Base-by-base conservation (phyloP, 2,113 vertebrate species). In the Alectura lathami region DNA sequence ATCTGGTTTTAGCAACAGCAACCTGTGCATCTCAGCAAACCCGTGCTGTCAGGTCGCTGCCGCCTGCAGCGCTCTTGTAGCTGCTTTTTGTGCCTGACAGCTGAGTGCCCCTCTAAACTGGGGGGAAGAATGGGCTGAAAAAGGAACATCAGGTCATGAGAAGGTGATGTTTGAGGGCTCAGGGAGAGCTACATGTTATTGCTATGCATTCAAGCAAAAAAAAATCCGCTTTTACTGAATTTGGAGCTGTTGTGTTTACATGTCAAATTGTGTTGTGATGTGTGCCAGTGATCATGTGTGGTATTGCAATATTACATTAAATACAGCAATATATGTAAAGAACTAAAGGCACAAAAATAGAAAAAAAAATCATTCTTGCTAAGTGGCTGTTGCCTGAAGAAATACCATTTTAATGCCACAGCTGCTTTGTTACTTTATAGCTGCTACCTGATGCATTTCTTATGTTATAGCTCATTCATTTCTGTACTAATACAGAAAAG, bases 1-100 rank as follows among this genome's bases (percentile, higher is more conserved):
- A 94, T 93, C 92, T 69, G 47, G 76, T 88, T 93, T 89, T 94
- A 96, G 68, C 88, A 81, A 48, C 63, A 70, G 69, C 70, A 73
- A 26, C 45, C 48, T 87, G 57, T 59, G 7, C 0, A 9, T 86
- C 84, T 51, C 56, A 26, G 42, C 50, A 63, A 56, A n/a, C 13
- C 1, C 4, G 2, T 26, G 48, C 68, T 79, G 42, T 60, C 53
- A n/a, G 78, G 60, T 90, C 75, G 18, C 45, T 70, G 9, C 26
- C 64, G n/a, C 76, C 60, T n/a, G 45, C 32, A 29, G 48, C 3
- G 0, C 30, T 73, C 89, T 67, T 94, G 0, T 4, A 75, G 59
- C 32, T 63, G 48, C n/a, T 17, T 13, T 42, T 12, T 56, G 30
- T 45, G 60, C 34, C 40, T 43, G 22, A n/a, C 30, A 48, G 29